Evolutionary conservation across 2,888 invertebrate species (phyloP), one percentile per base, ranked within the genome.

Genomic region (Meiosimyza platycephala): DNA sequence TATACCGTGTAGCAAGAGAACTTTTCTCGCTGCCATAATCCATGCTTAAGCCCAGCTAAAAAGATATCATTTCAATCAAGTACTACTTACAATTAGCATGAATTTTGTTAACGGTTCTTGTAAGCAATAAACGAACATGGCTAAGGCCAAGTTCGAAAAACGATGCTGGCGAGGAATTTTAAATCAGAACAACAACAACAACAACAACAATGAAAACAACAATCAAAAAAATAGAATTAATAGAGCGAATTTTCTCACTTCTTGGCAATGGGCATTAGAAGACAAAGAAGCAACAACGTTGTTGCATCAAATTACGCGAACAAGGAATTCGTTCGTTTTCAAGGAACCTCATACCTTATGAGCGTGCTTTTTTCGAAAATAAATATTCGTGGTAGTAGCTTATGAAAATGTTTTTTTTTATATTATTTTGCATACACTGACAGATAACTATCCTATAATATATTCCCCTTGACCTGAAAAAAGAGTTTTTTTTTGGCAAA

Each of bases 71-170:
- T 73, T 62, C 71, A 65, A 73, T 73, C 73, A 60, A 64, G 69
- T 33, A 72, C 51, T 54, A 64, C 73, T 70, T 59, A 71, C 73
- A 73, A 73, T 73, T 73, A 73, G 73, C 73, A 73, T 73, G 71
- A 71, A 73, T 73, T 71, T 71, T 51, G 73, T 62, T 73, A 73
- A 73, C 73, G 73, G 73, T 71, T 66, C 40, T 66, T 60, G 70
- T 60, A 40, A 69, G 28, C 59, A 59, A 69, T 50, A 69, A 67
- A 65, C 59, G 66, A 59, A 66, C 69, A 60, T 52, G 40, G 16
- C 9, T 15, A 6, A 47, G 28, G 47, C 12, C 40, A 40, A 40
- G 1, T 40, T 40, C 40, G 40, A 15, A 59, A n/a, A 50, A 70
- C 16, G 11, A 51, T 47, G 51, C 50, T 65, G 65, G 33, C 51